Conservation (phyloP, 2,113 vertebrate genomes). For the Pterophyllum scalare region DNA sequence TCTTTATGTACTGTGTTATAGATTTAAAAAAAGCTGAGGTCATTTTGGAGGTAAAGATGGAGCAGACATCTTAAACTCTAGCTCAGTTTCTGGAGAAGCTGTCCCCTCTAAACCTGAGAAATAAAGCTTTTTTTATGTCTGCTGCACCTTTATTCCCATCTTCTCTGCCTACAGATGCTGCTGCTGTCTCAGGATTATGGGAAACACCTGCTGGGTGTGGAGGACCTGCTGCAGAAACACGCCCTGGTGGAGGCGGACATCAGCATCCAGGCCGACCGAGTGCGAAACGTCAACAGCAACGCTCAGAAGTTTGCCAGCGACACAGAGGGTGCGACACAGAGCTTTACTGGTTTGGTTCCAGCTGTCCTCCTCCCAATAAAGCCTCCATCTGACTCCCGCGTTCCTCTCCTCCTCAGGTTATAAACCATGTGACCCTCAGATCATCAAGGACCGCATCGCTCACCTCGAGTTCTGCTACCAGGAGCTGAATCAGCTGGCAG, state of each 20-base stretch:
- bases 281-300: constrained; percentile 91
- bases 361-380: neutral
- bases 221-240: constrained; percentile 97
- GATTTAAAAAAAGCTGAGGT: too few relatives aligned
- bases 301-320: constrained; percentile 93
- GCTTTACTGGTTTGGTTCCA: too few relatives aligned
- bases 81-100: too few relatives aligned
- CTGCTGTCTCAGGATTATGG: constrained; percentile 97
- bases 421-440: constrained; percentile 96
- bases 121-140: neutral
- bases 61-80: too few relatives aligned
- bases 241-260: constrained; percentile 97
- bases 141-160: neutral
- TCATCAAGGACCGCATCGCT: constrained; percentile 93
- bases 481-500: constrained; percentile 93
- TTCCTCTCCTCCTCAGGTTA: constrained; percentile 83
- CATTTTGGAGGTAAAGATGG: too few relatives aligned
- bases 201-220: constrained; percentile 95
- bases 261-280: constrained; percentile 92
- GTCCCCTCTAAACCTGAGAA: neutral
- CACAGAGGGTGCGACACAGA: constrained; percentile 83
- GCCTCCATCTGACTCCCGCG: neutral
- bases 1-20: too few relatives aligned
- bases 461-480: constrained; percentile 99
- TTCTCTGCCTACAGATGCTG: constrained; percentile 85